Conservation (phyloP, 1,140 invertebrate genomes). For the Anastrepha obliqua region DNA sequence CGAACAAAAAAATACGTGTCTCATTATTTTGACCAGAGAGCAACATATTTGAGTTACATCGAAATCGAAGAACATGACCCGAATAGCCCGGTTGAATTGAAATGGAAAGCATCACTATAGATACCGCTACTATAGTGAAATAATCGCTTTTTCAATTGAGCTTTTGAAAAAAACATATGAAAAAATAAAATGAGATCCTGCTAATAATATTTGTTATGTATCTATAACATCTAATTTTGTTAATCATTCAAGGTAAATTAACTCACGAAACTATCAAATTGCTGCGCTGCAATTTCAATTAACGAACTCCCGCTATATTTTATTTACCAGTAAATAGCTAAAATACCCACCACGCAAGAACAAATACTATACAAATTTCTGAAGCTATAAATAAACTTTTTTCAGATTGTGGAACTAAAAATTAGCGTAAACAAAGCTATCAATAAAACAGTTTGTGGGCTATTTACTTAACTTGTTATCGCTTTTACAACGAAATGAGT, state of each 20-base stretch:
- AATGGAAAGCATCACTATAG: too few species aligned
- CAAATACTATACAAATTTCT: background rate
- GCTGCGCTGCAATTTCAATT: slow-evolving; percentile 3
- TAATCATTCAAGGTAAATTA: background rate
- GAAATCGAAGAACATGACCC: too few species aligned
- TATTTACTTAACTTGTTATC: slow-evolving; percentile 9
- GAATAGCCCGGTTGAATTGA: too few species aligned
- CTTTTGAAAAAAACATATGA: too few species aligned
- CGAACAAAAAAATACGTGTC: too few species aligned
- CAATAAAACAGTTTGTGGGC: background rate
- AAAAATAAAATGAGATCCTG: too few species aligned
- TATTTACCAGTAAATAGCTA: background rate
- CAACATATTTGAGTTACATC: too few species aligned
- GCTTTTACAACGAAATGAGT: background rate
- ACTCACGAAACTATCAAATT: background rate
- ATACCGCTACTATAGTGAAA: too few species aligned
- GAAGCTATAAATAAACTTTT: background rate
- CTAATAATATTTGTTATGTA: too few species aligned
- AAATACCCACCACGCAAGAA: background rate
- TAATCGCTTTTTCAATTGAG: too few species aligned
- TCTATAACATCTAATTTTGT: background rate
- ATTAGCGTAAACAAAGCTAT: slow-evolving; percentile 16
- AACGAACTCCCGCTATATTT: slow-evolving; percentile 6
- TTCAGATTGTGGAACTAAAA: slow-evolving; percentile 5
- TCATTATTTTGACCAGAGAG: too few species aligned